Conservation (phyloP, 2,888 invertebrate species). For the Dasysyrphus albostriatus region DNA sequence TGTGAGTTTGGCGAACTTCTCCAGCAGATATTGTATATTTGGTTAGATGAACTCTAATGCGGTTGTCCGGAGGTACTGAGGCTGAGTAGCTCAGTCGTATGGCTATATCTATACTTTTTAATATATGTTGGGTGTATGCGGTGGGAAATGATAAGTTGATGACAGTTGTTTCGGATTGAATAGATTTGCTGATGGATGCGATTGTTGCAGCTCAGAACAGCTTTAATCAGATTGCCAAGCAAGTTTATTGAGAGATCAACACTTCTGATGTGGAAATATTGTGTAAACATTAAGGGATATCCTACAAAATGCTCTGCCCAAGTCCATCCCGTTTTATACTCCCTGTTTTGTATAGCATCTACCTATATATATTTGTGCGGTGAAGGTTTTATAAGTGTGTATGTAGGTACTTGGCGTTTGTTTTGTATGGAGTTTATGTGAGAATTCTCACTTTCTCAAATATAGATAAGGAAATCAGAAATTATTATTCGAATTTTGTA, state of each 20-base stretch:
- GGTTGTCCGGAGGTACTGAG: constrained; percentile 35
- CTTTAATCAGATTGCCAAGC: constrained; percentile 68
- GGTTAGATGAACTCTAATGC: constrained; percentile 40
- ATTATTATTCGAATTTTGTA: too few relatives aligned
- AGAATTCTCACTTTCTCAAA: neutral
- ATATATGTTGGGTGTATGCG: constrained; percentile 39
- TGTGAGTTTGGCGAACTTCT: constrained; percentile 50
- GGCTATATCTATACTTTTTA: neutral
- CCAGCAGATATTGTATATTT: constrained; percentile 33
- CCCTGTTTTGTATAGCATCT: neutral
- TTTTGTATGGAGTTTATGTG: neutral
- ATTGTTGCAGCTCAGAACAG: constrained; percentile 57
- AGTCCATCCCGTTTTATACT: neutral
- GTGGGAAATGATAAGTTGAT: constrained; percentile 76
- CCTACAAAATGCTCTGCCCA: neutral
- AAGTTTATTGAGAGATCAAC: constrained; percentile 75
- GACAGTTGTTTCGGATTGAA: constrained; percentile 76
- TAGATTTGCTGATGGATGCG: constrained; percentile 72
- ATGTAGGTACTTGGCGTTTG: neutral
- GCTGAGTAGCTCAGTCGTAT: constrained; percentile 33
- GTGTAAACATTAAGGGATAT: constrained; percentile 58
- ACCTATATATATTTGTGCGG: neutral
- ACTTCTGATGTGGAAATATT: constrained; percentile 71
- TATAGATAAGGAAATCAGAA: neutral
- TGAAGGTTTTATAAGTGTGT: neutral